A percentile compares a stretch with the other conserved stretches of the same genome.
Evolutionary conservation across 2,888 invertebrate species (phyloP).

Genomic region (Cantharis rustica): DNA sequence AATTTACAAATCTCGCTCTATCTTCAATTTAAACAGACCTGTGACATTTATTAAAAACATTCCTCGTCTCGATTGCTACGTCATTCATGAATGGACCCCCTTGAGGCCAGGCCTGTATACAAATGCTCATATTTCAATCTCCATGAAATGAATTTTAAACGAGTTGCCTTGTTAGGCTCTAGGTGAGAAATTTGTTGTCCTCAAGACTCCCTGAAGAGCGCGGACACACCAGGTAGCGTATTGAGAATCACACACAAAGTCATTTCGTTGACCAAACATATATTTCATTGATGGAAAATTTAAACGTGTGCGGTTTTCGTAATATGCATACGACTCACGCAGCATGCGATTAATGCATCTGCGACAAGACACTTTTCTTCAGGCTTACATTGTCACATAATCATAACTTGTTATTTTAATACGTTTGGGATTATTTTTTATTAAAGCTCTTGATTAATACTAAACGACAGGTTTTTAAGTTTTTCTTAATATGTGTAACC

Average conservation of each 20-base stretch:
- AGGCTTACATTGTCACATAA: constrained; percentile 55
- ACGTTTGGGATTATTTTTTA: constrained; percentile 48
- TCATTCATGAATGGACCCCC: constrained; percentile 52
- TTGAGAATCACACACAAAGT: constrained; percentile 36
- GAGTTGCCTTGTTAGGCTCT: constrained; percentile 55
- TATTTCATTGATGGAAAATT: constrained; percentile 13
- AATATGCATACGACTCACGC: constrained; percentile 45
- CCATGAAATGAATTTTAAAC: constrained; percentile 53
- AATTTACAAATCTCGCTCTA: neutral
- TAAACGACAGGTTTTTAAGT: constrained; percentile 44
- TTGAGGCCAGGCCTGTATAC: constrained; percentile 48
- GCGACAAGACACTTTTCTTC: constrained; percentile 48
- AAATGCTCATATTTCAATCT: constrained; percentile 55
- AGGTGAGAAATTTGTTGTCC: constrained; percentile 59
- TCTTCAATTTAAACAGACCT: constrained; percentile 1
- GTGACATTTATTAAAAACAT: constrained; percentile 38
- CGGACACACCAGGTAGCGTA: constrained; percentile 45
- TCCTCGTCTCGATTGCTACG: constrained; percentile 36
- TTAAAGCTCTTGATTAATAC: constrained; percentile 48
- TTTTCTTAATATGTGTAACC: constrained; percentile 23
- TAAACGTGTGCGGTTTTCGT: constrained; percentile 21
- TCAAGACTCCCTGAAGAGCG: constrained; percentile 50
- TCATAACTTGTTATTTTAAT: constrained; percentile 55
- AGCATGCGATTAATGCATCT: constrained; percentile 52
- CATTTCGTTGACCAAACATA: constrained; percentile 9